These are phyloP conservation scores for Onychostruthus taczanowskii DNA, from an alignment of 2,113 vertebrate genomes.

Conservation along the genomic window DNA sequence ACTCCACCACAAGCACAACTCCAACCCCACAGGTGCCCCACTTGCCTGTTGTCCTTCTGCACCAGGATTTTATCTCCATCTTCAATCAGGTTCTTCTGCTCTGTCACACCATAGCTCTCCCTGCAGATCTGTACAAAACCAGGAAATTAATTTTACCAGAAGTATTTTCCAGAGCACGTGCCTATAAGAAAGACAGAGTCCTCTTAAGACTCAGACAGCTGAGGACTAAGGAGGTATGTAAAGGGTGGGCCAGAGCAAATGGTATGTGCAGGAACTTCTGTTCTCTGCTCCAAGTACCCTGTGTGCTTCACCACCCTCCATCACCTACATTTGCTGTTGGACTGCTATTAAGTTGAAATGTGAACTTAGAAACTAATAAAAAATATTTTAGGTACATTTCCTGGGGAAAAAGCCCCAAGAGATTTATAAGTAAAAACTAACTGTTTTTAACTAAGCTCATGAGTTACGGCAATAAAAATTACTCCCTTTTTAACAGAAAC, in stretches of 20 bases:
- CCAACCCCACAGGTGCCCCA: background rate
- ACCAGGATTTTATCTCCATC: constrained; percentile 86
- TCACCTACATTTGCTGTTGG: background rate
- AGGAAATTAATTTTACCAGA: background rate
- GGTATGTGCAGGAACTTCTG: background rate
- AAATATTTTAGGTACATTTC: background rate
- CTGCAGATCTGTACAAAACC: constrained; percentile 83
- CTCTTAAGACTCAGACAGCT: background rate
- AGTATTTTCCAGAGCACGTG: background rate
- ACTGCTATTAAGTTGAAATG: background rate
- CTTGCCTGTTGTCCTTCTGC: constrained; percentile 88
- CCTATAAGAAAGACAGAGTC: background rate
- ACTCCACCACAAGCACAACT: background rate
- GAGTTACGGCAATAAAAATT: background rate
- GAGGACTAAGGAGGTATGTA: background rate
- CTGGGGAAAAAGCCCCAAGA: fast-evolving
- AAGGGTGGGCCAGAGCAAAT: background rate
- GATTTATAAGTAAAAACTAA: background rate
- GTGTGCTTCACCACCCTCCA: background rate
- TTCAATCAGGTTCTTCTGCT: constrained; percentile 89
- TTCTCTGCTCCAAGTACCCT: background rate
- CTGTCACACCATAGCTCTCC: constrained; percentile 90
- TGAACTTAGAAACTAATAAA: background rate
- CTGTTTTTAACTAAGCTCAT: background rate
- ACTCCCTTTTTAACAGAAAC: background rate